Evolutionary conservation across 2,888 invertebrate genomes (phyloP).

Genomic region (Drosophila paramelanica): DNA sequence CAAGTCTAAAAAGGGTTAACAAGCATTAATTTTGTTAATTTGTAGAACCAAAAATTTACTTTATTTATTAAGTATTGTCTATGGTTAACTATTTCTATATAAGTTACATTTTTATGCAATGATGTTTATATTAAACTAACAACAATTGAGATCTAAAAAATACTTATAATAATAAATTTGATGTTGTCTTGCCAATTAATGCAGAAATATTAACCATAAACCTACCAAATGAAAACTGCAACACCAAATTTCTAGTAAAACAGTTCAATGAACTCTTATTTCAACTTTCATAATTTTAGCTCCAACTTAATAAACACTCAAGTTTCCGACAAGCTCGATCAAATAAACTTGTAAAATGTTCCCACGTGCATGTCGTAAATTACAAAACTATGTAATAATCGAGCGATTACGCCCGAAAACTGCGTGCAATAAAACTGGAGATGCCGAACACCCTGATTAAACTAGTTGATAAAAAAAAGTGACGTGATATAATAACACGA

Average conservation of each 20-base stretch:
- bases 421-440: not conserved
- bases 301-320: slow-evolving; percentile 27
- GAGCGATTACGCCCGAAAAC: slow-evolving; percentile 54
- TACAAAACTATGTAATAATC: slow-evolving; percentile 49
- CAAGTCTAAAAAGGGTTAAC: no score
- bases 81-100: no score
- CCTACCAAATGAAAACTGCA: no score
- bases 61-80: no score
- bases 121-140: no score
- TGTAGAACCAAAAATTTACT: no score
- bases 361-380: slow-evolving; percentile 23
- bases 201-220: no score
- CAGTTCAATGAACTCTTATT: slow-evolving; percentile 42
- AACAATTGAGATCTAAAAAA: no score
- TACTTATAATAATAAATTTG: no score
- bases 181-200: no score
- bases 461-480: slow-evolving; percentile 29
- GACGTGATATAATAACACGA: slow-evolving; percentile 56
- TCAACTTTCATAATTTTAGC: slow-evolving; percentile 31
- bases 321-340: slow-evolving; percentile 9
- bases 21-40: no score
- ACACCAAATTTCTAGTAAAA: not conserved
- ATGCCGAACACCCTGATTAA: slow-evolving; percentile 44
- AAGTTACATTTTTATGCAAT: no score
- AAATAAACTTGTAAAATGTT: slow-evolving; percentile 21